A percentile compares a stretch with the other conserved stretches of the same genome.
Conservation (phyloP, 2,888 invertebrate genomes). For the Agriotes lineatus region DNA sequence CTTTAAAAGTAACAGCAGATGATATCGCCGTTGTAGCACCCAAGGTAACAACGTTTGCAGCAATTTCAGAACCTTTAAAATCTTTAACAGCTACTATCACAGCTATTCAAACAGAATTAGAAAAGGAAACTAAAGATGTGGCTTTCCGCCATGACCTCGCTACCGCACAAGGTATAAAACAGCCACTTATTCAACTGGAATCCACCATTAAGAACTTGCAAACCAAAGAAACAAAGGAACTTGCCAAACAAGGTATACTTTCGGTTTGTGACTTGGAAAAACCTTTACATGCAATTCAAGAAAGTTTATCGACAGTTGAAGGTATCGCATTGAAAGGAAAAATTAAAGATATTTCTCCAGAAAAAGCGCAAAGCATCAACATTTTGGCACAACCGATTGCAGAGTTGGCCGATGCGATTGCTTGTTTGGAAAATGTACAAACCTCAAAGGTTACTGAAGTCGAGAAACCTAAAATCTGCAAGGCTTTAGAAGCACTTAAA, state of each 20-base stretch:
- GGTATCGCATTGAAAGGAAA: neutral
- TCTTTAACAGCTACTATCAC: neutral
- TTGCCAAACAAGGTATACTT: neutral
- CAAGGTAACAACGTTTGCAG: neutral
- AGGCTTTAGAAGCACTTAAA: constrained; percentile 15
- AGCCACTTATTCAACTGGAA: neutral
- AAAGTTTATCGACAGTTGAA: constrained; percentile 4
- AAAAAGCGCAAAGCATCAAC: neutral
- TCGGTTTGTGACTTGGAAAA: neutral
- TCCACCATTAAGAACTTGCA: neutral
- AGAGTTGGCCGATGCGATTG: neutral
- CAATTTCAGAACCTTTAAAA: constrained; percentile 1
- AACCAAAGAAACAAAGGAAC: constrained; percentile 2
- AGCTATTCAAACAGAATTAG: constrained; percentile 7
- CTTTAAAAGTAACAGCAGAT: constrained; percentile 14
- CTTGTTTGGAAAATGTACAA: neutral
- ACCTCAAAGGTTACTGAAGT: neutral
- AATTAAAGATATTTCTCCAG: neutral
- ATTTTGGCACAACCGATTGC: constrained; percentile 6
- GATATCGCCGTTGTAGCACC: constrained; percentile 9
- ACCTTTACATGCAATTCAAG: constrained; percentile 8
- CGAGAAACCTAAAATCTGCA: constrained; percentile 27
- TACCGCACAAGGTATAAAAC: neutral
- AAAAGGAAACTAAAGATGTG: neutral
- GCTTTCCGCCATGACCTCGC: neutral